Percentiles rank a stretch among this genome's conserved stretches.
phyloP scores from a whole-genome alignment of 2,797 vertebrate genomes.

The Sus cebifrons region DNA sequence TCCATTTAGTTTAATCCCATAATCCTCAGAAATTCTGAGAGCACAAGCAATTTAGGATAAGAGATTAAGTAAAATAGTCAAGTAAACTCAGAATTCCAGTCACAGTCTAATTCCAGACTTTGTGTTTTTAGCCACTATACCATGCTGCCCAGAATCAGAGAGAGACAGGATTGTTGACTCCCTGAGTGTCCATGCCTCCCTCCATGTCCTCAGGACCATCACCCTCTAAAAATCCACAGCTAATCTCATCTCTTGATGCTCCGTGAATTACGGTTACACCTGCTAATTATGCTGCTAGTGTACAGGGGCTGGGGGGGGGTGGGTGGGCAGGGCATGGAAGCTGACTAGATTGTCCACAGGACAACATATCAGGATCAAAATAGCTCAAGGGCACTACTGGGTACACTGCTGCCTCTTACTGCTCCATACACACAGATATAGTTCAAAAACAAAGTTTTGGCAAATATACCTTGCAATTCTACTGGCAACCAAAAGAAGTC shows the following conservation, averaged over 20 bases:
- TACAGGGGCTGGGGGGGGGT: not conserved
- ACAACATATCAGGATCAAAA: not conserved
- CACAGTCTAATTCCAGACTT: not conserved
- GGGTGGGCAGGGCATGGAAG: not conserved
- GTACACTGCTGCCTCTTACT: not conserved
- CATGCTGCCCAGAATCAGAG: not conserved
- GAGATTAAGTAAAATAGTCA: not conserved
- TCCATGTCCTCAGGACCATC: not conserved
- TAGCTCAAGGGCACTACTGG: not conserved
- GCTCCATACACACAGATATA: not conserved
- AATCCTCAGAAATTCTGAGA: constrained; percentile 52
- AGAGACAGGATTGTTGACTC: not conserved
- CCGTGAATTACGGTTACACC: too few species aligned
- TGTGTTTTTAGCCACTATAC: not conserved
- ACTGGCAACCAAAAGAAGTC: not conserved
- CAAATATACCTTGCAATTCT: not conserved
- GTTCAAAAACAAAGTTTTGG: constrained; percentile 21
- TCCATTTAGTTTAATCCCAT: not conserved
- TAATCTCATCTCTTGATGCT: too few species aligned
- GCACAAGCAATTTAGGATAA: not conserved
- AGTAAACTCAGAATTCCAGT: constrained; percentile 16
- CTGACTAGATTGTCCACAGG: not conserved
- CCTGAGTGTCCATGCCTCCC: not conserved
- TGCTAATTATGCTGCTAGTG: not conserved
- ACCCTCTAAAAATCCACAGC: not conserved